Percentiles rank a stretch among this genome's conserved stretches.
These are phyloP conservation scores for Eristalinus sepulchralis DNA, from an alignment of 2,888 invertebrate genomes.

Conservation along the genomic window DNA sequence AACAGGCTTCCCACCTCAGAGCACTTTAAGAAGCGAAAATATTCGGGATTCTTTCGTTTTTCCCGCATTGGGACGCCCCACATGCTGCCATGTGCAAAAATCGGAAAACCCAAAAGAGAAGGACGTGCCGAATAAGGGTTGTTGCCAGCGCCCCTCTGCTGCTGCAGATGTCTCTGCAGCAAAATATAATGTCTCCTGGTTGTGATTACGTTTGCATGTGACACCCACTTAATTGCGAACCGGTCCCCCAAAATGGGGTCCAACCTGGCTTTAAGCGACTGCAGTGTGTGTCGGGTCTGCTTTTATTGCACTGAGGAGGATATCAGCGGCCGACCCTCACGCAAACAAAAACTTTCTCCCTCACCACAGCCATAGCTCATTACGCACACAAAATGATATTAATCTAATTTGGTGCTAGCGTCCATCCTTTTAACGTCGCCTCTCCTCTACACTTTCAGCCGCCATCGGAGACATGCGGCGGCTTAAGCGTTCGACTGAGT, in stretches of 20 bases:
- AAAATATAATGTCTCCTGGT: neutral
- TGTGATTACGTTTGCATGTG: neutral
- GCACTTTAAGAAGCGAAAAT: neutral
- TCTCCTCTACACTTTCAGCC: neutral
- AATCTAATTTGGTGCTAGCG: constrained; percentile 30
- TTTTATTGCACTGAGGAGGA: neutral
- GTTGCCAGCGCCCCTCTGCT: neutral
- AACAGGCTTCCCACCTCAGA: neutral
- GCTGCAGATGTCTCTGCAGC: neutral
- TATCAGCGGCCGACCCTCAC: neutral
- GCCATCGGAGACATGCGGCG: neutral
- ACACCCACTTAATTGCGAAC: neutral
- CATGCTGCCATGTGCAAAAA: neutral
- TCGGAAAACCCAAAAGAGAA: neutral
- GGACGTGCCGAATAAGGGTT: neutral
- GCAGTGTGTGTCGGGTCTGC: neutral
- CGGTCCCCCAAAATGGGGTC: neutral
- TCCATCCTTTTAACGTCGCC: neutral
- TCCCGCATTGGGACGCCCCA: neutral
- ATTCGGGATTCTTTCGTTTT: neutral
- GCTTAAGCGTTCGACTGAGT: neutral
- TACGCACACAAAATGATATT: constrained; percentile 26
- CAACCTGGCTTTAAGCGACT: neutral
- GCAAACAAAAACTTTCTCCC: constrained; percentile 26
- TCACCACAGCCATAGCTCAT: neutral